Evolutionary conservation across 2,888 invertebrate genomes (phyloP), one percentile per base, ranked within the genome.

Genomic region (Drosophila kuntzei): DNA sequence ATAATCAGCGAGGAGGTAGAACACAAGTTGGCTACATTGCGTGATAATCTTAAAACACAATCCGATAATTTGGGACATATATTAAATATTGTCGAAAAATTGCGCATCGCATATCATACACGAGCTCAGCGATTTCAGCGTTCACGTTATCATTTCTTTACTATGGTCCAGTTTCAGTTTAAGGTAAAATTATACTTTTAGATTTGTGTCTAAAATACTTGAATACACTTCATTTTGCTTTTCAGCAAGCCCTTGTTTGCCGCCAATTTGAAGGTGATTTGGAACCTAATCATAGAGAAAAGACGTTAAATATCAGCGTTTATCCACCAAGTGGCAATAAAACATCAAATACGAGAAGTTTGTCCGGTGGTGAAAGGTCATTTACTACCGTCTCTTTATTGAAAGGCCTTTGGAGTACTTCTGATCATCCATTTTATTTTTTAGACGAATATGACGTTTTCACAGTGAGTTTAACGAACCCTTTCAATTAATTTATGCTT

Each of bases 391-490:
- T 98, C 9, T 97, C 98, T 34, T 97, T 99, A 91, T 94, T 99
- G 76, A 95, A 98, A 92, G 95, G 98, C 29, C 94, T 99, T 32
- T 99, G 99, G 99, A 96, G 97, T 66, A 96, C 96, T 76, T 96
- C 97, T 89, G 95, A 96, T 89, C 95, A 97, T 87, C 99, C 99
- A 0, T 98, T 99, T 93, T 96, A 96, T 93, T 95, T 98, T 92
- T 93, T 99, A 80, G 99, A 99, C 92, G 99, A 99, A 93, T 99
- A 98, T 91, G 98, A 99, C 90, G 98, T 99, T 0, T 99, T 97
- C 90, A 98, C 99, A 96, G 98, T 97, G 90, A 91, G 91, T 64
- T 27, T 3, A 6, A 6, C 2, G 0, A n/a, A 32, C 8, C 0
- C 0, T 29, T 8, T 1, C 3, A 4, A 8, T 46, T 12, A n/a